A percentile compares a stretch with the other conserved stretches of the same genome.
phyloP scores from a whole-genome alignment of 2,113 vertebrate genomes.

The Spheniscus mendiculus region DNA sequence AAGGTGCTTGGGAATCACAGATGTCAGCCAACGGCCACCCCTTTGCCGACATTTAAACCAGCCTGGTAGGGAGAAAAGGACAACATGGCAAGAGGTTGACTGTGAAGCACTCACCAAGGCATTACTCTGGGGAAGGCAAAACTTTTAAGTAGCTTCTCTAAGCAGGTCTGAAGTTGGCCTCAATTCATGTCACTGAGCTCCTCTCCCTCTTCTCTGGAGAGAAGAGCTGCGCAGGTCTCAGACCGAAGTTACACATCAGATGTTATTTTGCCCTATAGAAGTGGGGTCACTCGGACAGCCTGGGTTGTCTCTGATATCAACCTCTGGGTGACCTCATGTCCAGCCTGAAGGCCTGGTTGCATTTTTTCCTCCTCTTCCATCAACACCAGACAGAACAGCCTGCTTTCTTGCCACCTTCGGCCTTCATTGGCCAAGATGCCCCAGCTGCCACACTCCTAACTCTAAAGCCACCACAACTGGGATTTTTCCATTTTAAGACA shows the following conservation, averaged over 20 bases:
- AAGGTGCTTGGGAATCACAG: neutral
- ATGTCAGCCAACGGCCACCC: neutral
- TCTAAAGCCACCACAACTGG: neutral
- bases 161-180: neutral
- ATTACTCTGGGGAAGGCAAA: neutral
- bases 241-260: accelerated
- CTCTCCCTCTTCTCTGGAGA: neutral
- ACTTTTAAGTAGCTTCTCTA: neutral
- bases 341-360: neutral
- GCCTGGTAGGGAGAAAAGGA: neutral
- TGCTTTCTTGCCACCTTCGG: neutral
- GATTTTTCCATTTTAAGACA: neutral
- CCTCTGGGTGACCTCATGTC: neutral
- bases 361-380: neutral
- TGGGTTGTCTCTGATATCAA: neutral
- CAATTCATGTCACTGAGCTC: neutral
- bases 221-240: neutral
- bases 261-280: neutral
- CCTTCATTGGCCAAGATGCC: neutral
- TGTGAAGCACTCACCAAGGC: neutral
- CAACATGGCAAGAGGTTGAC: neutral
- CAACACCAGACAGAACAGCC: neutral
- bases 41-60: neutral
- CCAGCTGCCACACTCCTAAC: neutral
- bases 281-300: neutral